Evolutionary conservation across 2,113 vertebrate genomes (phyloP).

Genomic region (Albula glossodonta): DNA sequence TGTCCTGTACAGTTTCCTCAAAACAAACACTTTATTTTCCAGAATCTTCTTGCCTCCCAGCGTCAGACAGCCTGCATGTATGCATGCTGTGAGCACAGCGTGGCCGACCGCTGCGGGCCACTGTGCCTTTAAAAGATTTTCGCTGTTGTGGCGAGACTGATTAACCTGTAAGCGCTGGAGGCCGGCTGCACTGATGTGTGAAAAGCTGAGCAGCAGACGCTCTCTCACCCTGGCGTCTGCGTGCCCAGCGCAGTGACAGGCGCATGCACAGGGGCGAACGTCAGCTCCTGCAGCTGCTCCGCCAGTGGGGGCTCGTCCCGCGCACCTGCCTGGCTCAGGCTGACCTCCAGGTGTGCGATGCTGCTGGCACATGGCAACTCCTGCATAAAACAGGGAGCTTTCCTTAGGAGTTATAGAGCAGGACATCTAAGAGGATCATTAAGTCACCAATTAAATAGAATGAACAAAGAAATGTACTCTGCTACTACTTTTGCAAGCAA

Average conservation of each 20-base stretch:
- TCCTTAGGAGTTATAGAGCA: background rate
- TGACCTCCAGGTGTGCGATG: conserved; percentile 79
- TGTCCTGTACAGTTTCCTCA: background rate
- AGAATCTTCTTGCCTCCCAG: background rate
- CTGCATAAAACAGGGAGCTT: conserved; percentile 43
- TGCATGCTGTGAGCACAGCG: too few species aligned
- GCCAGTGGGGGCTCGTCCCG: conserved; percentile 20
- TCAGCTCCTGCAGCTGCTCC: conserved; percentile 76
- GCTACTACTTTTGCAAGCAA: conserved; percentile 44
- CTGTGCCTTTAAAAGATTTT: background rate
- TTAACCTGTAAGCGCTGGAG: background rate
- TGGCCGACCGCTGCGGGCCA: background rate
- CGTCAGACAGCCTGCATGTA: background rate
- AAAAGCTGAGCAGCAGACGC: background rate
- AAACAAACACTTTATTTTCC: background rate
- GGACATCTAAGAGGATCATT: background rate
- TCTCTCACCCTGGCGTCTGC: conserved; percentile 74
- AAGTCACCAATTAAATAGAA: background rate
- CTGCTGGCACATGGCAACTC: conserved; percentile 52
- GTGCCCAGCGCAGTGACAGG: conserved; percentile 77
- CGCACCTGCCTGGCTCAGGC: conserved; percentile 35
- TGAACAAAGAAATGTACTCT: background rate
- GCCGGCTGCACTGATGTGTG: background rate
- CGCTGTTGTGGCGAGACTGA: background rate
- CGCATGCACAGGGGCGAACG: conserved; percentile 80